Evolutionary conservation across 2,113 vertebrate species (phyloP), one percentile per base, ranked within the genome.

Genomic region (Sinosuthora webbiana): DNA sequence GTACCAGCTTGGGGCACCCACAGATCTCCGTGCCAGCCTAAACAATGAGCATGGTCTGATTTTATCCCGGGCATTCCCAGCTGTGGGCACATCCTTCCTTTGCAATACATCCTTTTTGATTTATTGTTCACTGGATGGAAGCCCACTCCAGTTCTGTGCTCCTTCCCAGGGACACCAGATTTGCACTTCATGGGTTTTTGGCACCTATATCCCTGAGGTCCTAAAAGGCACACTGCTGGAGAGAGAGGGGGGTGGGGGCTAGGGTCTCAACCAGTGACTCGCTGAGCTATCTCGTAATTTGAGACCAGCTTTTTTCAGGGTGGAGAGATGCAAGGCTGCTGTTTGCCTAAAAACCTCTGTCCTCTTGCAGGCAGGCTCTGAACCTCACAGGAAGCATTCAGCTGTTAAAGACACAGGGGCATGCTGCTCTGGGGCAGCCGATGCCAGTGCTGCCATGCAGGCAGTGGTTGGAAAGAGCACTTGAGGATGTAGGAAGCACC

Each of bases 1-100:
- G 96, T 73, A 94, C 93, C 93, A 45, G 74, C 94, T 71, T 21
- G 70, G 87, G 89, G 89, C 84, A 91, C 41, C 69, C 84, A 3
- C 91, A 57, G 41, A 52, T 31, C 63, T 20, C 81, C 3, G 18
- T 70, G 91, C 89, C 94, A 85, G 62, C 25, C 69, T 41, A 45
- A 55, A 91, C 82, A 87, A 91, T 77, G 70, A 62, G 57, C 41
- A 5, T 8, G 30, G 35, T 21, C 80, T 39, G 78, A 23, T 90
- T 89, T 83, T 65, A 62, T 90, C 69, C 70, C 16, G 63, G 94
- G 41, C 87, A 53, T 79, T 95, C 89, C 91, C 93, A 91, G 89
- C 81, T 67, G 70, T 62, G 91, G 89, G 84, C 56, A 50, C 50
- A 79, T 92, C 89, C 74, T 73, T 55, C 89, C 74, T 73, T 55